Evolutionary conservation across 1,140 invertebrate genomes (phyloP).

Genomic region (Drosophila tristis): DNA sequence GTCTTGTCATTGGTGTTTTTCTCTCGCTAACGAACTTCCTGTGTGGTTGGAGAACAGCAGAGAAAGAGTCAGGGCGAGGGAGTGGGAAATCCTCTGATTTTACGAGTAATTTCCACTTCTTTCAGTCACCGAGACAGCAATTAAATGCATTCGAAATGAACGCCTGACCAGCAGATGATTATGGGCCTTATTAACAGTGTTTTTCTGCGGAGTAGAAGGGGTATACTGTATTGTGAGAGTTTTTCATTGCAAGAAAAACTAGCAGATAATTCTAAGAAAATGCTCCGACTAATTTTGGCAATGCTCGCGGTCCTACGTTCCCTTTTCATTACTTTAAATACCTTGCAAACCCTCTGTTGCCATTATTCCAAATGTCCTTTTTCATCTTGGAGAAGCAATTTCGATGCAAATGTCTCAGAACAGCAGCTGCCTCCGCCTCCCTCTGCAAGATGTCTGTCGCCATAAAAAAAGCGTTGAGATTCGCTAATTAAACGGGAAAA

Average conservation of each 20-base stretch:
- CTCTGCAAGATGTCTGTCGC: conserved; percentile 12
- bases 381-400: conserved; percentile 5
- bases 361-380: not conserved
- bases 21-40: conserved; percentile 66
- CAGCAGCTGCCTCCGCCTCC: conserved; percentile 31
- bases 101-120: not conserved
- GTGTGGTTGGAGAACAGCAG: conserved; percentile 16
- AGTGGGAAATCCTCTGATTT: not conserved
- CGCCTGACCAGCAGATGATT: not conserved
- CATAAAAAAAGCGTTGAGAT: conserved; percentile 61
- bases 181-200: not conserved
- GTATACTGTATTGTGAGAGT: no score
- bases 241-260: no score
- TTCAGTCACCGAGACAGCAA: conserved; percentile 19
- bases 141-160: conserved; percentile 33
- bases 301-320: no score
- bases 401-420: conserved; percentile 4
- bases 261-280: no score
- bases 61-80: not conserved
- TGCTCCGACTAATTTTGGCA: no score
- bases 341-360: no score
- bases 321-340: no score
- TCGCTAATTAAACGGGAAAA: conserved; percentile 63
- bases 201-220: not conserved
- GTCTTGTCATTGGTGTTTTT: no score